Conservation (phyloP, 2,797 vertebrate species). For the Bufotes viridis region DNA sequence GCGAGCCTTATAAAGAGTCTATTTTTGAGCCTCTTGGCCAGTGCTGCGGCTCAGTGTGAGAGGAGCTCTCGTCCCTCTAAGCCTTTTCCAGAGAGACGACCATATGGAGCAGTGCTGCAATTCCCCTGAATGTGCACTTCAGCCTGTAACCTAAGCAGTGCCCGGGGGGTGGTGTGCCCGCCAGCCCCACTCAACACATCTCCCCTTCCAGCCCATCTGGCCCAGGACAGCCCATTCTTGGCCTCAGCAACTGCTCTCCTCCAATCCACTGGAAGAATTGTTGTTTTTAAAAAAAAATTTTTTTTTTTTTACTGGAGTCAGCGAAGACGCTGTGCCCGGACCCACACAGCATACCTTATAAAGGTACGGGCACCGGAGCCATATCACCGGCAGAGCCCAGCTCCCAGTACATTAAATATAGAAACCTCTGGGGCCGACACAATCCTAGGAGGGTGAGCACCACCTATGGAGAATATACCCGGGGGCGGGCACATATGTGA, state of each 20-base stretch:
- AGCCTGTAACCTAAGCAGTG: constrained; percentile 55
- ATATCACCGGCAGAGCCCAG: not conserved
- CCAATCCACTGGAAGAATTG: not conserved
- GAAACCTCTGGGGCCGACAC: not conserved
- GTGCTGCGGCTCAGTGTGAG: not conserved
- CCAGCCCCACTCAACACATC: constrained; percentile 35
- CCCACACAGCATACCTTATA: constrained; percentile 44
- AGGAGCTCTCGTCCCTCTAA: constrained; percentile 2
- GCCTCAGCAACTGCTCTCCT: not conserved
- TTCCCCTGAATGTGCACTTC: constrained; percentile 49
- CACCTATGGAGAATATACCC: too few relatives aligned
- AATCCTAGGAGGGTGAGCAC: not conserved
- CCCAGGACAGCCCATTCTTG: constrained; percentile 36
- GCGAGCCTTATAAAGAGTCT: constrained; percentile 47
- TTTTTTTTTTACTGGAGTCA: constrained; percentile 28
- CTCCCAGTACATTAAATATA: not conserved
- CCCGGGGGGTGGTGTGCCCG: constrained; percentile 6
- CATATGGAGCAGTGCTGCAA: constrained; percentile 34
- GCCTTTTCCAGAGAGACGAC: constrained; percentile 18
- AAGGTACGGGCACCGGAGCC: constrained; percentile 31
- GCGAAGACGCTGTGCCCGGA: not conserved
- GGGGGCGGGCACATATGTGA: too few relatives aligned
- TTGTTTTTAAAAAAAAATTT: too few relatives aligned
- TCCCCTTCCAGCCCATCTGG: constrained; percentile 36
- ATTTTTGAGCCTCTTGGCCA: constrained; percentile 49